Base-by-base conservation (phyloP, 2,797 vertebrate genomes). In the Distichodus sexfasciatus region DNA sequence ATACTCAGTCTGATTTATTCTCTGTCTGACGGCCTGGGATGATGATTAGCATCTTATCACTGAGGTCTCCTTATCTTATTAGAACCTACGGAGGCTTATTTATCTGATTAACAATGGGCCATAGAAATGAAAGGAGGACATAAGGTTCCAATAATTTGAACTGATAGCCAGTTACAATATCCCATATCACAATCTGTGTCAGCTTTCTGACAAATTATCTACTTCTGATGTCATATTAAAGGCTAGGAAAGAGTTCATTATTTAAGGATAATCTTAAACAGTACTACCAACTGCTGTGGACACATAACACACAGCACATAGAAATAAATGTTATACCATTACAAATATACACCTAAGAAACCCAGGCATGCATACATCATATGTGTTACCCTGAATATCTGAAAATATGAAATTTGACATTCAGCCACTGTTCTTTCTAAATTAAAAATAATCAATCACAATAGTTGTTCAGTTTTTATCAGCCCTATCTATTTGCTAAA, bases 31-130 rank as follows among this genome's bases (percentile, higher is more conserved):
- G 33, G 65, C 70, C 46, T 69, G 48, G 24, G 33, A 75, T 17
- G 60, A 59, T 50, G 48, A 77, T 74, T 55, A 47, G 43, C 31
- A 70, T 75, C 60, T 66, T 43, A 48, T 76, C 67, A 60, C 66
- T 66, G 60, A 63, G 54, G 44, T 68, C 40, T 38, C 38, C 41
- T 71, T 77, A 79, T 74, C 74, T 73, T 72, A 80, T 73, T 57
- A 35, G 62, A 66, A 61, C 31, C n/a, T 36, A 58, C 69, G 55
- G 73, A 60, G 44, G 59, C 28, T 72, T 72, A 59, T 75, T 79
- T 71, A 72, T 77, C 65, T 36, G 57, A 72, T 70, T 75, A 74
- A 69, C 38, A 31, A 60, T 44, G 44, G 69, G 66, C 29, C 63
- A 72, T 21, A 28, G 36, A 70, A 40, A 74, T 72, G 72, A 66